phyloP scores from a whole-genome alignment of 2,797 vertebrate species.

The Phoxinus dragarum region DNA sequence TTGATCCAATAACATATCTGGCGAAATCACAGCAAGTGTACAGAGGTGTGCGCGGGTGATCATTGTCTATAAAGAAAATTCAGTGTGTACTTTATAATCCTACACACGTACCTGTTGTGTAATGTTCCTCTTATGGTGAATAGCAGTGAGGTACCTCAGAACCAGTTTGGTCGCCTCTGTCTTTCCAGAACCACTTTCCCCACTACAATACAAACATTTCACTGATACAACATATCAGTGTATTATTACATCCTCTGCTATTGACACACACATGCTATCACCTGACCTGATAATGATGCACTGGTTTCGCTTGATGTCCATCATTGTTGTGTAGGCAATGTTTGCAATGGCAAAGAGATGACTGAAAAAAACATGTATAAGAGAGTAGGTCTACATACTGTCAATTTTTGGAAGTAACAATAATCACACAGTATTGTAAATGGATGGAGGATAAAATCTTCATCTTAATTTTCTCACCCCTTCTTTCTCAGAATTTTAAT shows the following conservation, averaged over 20 bases:
- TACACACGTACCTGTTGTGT: conserved; percentile 78
- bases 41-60: neutral
- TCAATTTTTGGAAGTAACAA: neutral
- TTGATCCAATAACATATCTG: neutral
- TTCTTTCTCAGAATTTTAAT: neutral
- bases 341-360: conserved; percentile 97
- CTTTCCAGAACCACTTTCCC: conserved; percentile 96
- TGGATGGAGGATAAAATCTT: neutral
- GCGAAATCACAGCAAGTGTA: neutral
- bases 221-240: neutral
- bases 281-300: conserved; percentile 96
- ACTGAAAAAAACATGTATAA: conserved; percentile 72
- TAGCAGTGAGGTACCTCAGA: conserved; percentile 91
- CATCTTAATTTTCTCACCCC: neutral
- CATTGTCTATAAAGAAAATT: neutral
- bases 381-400: neutral
- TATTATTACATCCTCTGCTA: neutral
- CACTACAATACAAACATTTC: conserved; percentile 74
- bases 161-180: conserved; percentile 95
- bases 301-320: conserved; percentile 97
- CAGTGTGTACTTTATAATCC: neutral
- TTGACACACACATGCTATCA: neutral
- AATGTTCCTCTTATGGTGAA: conserved; percentile 89
- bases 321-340: conserved; percentile 91
- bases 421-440: neutral